phyloP scores from a whole-genome alignment of 2,888 invertebrate genomes.

The Oegoconia quadripuncta region DNA sequence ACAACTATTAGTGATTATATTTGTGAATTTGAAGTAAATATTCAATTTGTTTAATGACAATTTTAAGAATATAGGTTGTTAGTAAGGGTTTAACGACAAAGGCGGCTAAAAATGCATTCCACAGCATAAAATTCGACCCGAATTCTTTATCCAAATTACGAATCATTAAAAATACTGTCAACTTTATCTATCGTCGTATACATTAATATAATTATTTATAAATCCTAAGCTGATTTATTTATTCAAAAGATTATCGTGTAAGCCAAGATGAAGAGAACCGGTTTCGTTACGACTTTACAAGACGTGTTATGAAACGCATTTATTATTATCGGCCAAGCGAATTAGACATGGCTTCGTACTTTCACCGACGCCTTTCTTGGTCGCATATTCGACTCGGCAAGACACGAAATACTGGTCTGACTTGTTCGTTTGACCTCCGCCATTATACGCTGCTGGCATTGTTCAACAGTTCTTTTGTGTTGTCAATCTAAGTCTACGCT shows the following conservation, averaged over 20 bases:
- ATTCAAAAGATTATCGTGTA: slow-evolving; percentile 37
- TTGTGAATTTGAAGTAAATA: too few relatives aligned
- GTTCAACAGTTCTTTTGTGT: slow-evolving; percentile 49
- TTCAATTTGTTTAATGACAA: too few relatives aligned
- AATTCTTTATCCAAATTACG: slow-evolving; percentile 40
- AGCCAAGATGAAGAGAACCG: slow-evolving; percentile 45
- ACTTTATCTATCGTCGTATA: slow-evolving; percentile 38
- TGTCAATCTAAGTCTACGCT: slow-evolving; percentile 37
- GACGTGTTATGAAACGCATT: slow-evolving; percentile 63
- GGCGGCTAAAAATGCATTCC: slow-evolving; percentile 46
- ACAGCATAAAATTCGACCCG: slow-evolving; percentile 42
- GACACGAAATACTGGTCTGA: slow-evolving; percentile 49
- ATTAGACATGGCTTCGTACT: slow-evolving; percentile 61
- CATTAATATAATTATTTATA: slow-evolving; percentile 49
- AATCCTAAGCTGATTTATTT: too few relatives aligned
- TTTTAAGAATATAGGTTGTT: too few relatives aligned
- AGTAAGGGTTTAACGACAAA: too few relatives aligned
- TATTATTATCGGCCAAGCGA: slow-evolving; percentile 56
- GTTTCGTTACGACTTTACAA: slow-evolving; percentile 50
- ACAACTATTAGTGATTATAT: too few relatives aligned
- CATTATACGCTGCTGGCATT: slow-evolving; percentile 39
- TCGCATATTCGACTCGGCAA: slow-evolving; percentile 33
- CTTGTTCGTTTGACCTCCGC: slow-evolving; percentile 57
- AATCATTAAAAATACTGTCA: slow-evolving; percentile 41
- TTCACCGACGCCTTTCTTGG: slow-evolving; percentile 70